A percentile compares a stretch with the other conserved stretches of the same genome.
phyloP scores from a whole-genome alignment of 2,888 invertebrate species.

The Nymphalis urticae region DNA sequence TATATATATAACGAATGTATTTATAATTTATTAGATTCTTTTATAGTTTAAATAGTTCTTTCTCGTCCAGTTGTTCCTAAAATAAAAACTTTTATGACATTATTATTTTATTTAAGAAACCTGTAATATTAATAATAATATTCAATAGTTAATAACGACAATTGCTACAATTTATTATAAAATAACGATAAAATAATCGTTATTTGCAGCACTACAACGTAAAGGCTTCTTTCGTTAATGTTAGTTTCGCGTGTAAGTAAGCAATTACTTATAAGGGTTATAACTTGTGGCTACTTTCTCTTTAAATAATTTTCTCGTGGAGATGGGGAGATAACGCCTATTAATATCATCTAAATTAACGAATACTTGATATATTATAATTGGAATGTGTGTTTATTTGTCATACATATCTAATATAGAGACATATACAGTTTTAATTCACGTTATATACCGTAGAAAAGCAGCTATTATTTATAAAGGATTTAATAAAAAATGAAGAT shows the following conservation, averaged over 20 bases:
- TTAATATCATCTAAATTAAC: background rate
- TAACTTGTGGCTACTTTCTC: slow-evolving; percentile 13
- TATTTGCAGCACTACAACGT: slow-evolving; percentile 15
- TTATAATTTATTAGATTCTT: no score
- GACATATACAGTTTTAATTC: no score
- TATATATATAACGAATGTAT: no score
- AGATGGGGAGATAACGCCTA: slow-evolving; percentile 8
- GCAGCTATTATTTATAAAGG: no score
- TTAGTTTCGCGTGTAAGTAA: slow-evolving; percentile 34
- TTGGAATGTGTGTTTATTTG: background rate
- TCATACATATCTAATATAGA: no score
- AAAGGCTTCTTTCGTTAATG: slow-evolving; percentile 23
- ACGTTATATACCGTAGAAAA: no score
- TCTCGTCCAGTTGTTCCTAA: no score
- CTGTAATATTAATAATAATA: background rate
- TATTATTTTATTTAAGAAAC: no score
- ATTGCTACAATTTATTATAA: slow-evolving; percentile 16
- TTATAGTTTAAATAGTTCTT: no score
- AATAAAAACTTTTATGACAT: no score
- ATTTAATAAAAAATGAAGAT: no score
- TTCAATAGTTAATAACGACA: slow-evolving; percentile 18
- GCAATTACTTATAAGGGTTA: slow-evolving; percentile 30
- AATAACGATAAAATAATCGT: slow-evolving; percentile 36
- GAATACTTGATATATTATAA: background rate
- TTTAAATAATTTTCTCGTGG: slow-evolving; percentile 12